Base-by-base conservation (phyloP, 2,797 vertebrate species). In the Synaphobranchus kaupii region DNA sequence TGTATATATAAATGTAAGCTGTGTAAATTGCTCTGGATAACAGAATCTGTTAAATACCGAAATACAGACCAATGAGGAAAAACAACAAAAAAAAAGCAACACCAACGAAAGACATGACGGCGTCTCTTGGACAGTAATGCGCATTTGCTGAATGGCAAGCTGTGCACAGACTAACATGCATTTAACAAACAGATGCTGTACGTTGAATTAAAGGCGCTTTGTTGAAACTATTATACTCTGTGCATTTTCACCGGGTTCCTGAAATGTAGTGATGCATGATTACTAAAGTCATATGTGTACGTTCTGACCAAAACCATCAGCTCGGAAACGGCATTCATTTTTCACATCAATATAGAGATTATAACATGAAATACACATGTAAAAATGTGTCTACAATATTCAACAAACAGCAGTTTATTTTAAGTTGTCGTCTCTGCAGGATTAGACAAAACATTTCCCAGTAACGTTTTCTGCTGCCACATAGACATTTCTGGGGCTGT, bases 201-300 rank as follows among this genome's bases (percentile, higher is more conserved):
- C 8, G 20, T 47, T 83, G 50, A 1, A 93, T 91, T 90, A 92
- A 92, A 93, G 4, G 0, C 88, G 73, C 56, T 78, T 56, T 88
- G 52, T 5, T 80, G 85, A 90, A 89, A 87, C 39, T 48, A n/a
- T 63, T 82, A 2, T 81, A 15, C 31, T 88, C 22, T 47, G 12
- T 9, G 0, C 47, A 8, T 68, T 17, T 87, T 39, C 9, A 25
- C 52, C 44, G 20, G n/a, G 44, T 39, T 48, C 17, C 17, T 22
- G 39, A 78, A 78, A 78, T 44, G 20, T 78, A 15, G 39, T 47
- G 13, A 78, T 78, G 73, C 34, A 6, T 78, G 39, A 78, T 78
- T 44, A 39, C 17, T 47, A 9, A 22, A 9, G 34, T 15, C 3
- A 13, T 73, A 28, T 68, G 63, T 68, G 25, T 17, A 1, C 17